Base-by-base conservation (phyloP, 2,888 invertebrate genomes). In the Cerastis rubricosa region DNA sequence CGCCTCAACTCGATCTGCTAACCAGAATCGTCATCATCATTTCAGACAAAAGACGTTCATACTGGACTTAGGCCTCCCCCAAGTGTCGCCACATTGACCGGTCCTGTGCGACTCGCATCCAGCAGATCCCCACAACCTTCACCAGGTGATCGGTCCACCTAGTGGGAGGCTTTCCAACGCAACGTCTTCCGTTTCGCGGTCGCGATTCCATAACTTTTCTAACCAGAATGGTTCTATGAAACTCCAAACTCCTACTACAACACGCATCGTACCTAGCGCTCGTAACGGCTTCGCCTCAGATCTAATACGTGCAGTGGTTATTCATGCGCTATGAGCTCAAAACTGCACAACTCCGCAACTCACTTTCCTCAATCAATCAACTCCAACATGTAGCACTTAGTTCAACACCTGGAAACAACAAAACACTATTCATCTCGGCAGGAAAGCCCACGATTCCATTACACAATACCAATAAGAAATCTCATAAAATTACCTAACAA, bases 401-500 rank as follows among this genome's bases (percentile, higher is more conserved):
- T 25, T 65, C 69, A 70, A 67, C 71, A 78, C 74, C 83, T 72
- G 83, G 71, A 72, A 71, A 54, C 51, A 71, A 69, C 71, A 35
- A 66, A 72, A 65, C 49, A 71, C 47, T 66, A 65, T 74, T 49
- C 35, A 66, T 61, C 74, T 68, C 61, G 71, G 63, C 61, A 71
- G 57, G 74, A 71, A 69, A 83, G 11, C 54, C 14, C 69, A 71
- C 68, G 6, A 63, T 73, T 74, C 65, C 61, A 72, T 69, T 69
- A 71, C 40, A 72, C 51, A 72, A 66, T 66, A 59, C 63, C 67
- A 75, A 83, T 75, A 72, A 72, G 83, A 75, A 59, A 40, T 69
- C 79, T 57, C 68, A 78, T 83, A 74, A 83, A 78, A 75, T 79
- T 43, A 71, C 83, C 69, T 67, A 66, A 79, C 83, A 79, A 64